Evolutionary conservation across 2,113 vertebrate species (phyloP), one percentile per base, ranked within the genome.

Genomic region (Psilopogon haemacephalus): DNA sequence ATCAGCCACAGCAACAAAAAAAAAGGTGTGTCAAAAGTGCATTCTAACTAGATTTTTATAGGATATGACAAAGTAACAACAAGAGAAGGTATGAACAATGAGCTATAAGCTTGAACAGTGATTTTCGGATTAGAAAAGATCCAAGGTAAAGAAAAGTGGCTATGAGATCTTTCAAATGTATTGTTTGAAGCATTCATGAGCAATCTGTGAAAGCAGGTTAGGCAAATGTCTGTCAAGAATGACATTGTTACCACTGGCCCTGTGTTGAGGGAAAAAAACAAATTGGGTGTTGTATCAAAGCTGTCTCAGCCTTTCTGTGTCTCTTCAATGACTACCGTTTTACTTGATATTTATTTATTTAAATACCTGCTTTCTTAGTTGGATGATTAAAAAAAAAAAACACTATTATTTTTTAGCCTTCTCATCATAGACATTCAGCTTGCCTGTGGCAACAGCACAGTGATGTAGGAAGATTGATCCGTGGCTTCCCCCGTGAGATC

Each of bases 91-190:
- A 69, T 14, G 4, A 68, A 32, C 32, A 67, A 71, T 35, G 33
- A 91, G 12, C 48, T 5, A 2, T 38, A 77, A 65, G 4, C 26
- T 48, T 65, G 33, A 84, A 32, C 18, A 59, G 37, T 40, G 33
- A 84, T 88, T 86, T 77, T 76, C 55, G 88, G 86, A 88, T 80
- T 40, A 63, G 37, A 77, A 88, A 87, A 55, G 40, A 74, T 86
- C 35, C 26, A 83, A 27, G 21, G 37, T 70, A 73, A 90, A 88
- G 81, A 84, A 76, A 80, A 77, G 68, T 79, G 79, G 68, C 69
- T 93, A 90, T 88, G 90, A 87, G 40, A 83, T 50, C 44, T 73
- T 91, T 69, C 54, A 55, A 58, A 62, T 63, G 20, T 37, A 73
- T 90, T 86, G 40, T 84, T 69, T 92, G 37, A 16, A 50, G 30